phyloP scores from a whole-genome alignment of 2,113 vertebrate species.

The Carlito syrichta region DNA sequence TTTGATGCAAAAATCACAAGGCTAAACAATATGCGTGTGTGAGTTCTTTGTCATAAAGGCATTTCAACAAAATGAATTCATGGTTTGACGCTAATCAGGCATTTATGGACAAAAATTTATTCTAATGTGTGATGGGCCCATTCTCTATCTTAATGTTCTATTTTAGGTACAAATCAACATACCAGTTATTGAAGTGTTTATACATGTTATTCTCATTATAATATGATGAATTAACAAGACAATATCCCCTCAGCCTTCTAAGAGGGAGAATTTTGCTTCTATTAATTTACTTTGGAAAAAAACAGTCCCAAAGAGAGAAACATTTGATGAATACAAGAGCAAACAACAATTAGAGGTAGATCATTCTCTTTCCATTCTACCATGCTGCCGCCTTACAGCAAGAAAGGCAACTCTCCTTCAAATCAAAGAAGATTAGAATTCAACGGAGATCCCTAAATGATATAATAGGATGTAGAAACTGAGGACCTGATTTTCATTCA shows the following conservation, averaged over 20 bases:
- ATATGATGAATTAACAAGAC: neutral
- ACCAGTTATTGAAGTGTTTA: neutral
- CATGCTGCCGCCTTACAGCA: neutral
- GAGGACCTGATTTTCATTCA: neutral
- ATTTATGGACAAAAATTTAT: constrained; percentile 8
- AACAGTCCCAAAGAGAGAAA: neutral
- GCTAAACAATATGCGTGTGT: neutral
- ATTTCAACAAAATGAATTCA: constrained; percentile 9
- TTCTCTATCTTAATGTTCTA: neutral
- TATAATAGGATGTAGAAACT: neutral
- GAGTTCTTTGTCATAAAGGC: neutral
- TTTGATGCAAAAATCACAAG: neutral
- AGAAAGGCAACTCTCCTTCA: neutral
- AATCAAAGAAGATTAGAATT: neutral
- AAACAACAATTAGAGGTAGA: neutral
- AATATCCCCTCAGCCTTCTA: neutral
- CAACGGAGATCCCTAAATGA: neutral
- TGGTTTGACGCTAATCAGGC: neutral
- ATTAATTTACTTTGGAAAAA: neutral
- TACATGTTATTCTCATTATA: neutral
- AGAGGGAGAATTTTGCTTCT: neutral
- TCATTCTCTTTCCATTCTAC: neutral
- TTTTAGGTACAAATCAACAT: neutral
- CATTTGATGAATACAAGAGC: neutral
- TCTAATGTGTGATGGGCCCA: neutral